These are phyloP conservation scores for Parasteatoda lunata DNA, from an alignment of 2,888 invertebrate species.

Conservation along the genomic window DNA sequence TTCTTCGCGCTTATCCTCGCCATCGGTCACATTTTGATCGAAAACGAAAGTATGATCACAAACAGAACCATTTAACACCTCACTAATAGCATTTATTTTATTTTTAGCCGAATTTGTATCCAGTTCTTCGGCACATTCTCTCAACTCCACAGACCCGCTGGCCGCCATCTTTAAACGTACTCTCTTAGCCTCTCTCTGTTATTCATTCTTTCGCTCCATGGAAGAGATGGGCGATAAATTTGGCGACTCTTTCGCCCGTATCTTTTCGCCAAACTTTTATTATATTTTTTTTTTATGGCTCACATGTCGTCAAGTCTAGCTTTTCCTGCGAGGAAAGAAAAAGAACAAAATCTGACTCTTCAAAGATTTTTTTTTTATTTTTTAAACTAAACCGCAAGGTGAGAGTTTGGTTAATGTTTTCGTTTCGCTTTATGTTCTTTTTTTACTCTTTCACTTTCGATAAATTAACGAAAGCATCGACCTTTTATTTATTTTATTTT, in stretches of 20 bases:
- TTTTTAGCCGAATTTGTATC: constrained; percentile 23
- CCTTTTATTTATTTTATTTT: background rate
- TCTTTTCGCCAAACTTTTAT: background rate
- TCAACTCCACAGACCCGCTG: constrained; percentile 43
- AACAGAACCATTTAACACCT: background rate
- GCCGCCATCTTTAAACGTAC: constrained; percentile 39
- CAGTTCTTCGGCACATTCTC: constrained; percentile 29
- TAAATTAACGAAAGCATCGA: background rate
- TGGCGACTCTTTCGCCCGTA: background rate
- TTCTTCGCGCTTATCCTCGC: background rate
- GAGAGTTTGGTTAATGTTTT: constrained; percentile 3
- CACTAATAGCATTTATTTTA: constrained; percentile 5
- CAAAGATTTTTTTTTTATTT: background rate
- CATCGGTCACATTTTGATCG: background rate
- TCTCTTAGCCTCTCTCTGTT: background rate
- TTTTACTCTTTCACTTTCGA: constrained; percentile 1
- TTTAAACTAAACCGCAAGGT: constrained; percentile 1
- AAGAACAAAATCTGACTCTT: background rate
- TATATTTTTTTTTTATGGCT: too few species aligned
- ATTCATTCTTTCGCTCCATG: constrained; percentile 2
- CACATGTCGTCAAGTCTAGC: background rate
- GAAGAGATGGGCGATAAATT: background rate
- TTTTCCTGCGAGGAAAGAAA: background rate
- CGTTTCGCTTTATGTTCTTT: background rate
- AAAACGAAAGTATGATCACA: constrained; percentile 2